Base-by-base conservation (phyloP, 2,888 invertebrate genomes). In the Auanema freiburgensis region DNA sequence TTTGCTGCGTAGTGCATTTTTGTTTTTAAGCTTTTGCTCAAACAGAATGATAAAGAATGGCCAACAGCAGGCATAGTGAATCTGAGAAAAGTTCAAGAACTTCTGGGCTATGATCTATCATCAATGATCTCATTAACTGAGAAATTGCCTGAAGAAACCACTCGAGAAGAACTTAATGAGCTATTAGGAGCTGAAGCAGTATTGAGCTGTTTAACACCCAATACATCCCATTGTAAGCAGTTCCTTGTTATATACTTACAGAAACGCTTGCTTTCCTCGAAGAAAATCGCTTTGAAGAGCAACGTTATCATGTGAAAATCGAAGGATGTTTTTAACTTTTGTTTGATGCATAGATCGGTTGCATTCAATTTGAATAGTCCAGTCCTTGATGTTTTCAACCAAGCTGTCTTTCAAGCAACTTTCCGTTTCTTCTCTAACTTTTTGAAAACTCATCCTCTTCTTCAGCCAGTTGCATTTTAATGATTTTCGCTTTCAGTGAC, bases 401-500 rank as follows among this genome's bases (percentile, higher is more conserved):
- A 33, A 33, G 33, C 8, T 33, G 33, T 33, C 33, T 33, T 33
- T 33, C 3, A 33, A 33, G 4, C 8, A 46, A 46, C 21, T 46
- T 46, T 46, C 46, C 18, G 46, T 6, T 18, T 46, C 52, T n/a
- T 12, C n/a, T 6, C 8, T 8, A 18, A 23, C 52, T 12, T 44
- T 11, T 6, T 55, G 41, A 55, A 41, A 25, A 55, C 33, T 8
- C 33, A 33, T 33, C 3, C 33, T 24, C 8, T 14, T 42, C 33
- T 57, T 24, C 44, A 42, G n/a, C n/a, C n/a, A n/a, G 40, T 25
- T 16, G 14, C 55, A 42, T 18, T 23, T 14, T 16, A 57, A 43
- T 40, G 49, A 57, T 49, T 44, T 23, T 23, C 10, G 49, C 33
- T 68, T 79, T 61, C 69, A 83, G 81, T 81, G 71, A 56, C 59